These are phyloP conservation scores for Drosophila kikkawai DNA, from an alignment of 1,140 invertebrate genomes.

Conservation along the genomic window DNA sequence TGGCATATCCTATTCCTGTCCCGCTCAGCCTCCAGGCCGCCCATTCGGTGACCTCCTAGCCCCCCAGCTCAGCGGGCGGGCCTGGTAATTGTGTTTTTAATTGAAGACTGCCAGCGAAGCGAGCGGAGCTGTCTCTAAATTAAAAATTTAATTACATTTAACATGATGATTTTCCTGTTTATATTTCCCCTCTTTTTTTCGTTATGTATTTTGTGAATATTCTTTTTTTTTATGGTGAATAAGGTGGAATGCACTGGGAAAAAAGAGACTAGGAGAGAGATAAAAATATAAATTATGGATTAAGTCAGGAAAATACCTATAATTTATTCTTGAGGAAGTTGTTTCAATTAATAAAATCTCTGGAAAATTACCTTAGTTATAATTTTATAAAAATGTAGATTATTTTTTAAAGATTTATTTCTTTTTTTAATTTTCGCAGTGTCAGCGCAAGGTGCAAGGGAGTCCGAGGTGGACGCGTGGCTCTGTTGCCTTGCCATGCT, in stretches of 20 bases:
- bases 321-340: too few relatives aligned
- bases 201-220: constrained; percentile 21
- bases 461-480: neutral
- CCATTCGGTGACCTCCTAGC: constrained; percentile 12
- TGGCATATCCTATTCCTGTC: constrained; percentile 80
- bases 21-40: constrained; percentile 8
- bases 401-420: neutral
- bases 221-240: constrained; percentile 10
- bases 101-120: constrained; percentile 74
- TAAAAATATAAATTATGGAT: neutral
- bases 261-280: neutral
- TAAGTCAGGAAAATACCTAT: too few relatives aligned
- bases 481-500: constrained; percentile 35
- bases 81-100: constrained; percentile 79
- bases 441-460: neutral
- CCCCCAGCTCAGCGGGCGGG: constrained; percentile 48
- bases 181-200: constrained; percentile 26
- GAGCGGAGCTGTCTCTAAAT: constrained; percentile 63
- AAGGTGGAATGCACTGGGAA: constrained; percentile 4
- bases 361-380: too few relatives aligned
- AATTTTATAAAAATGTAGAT: neutral
- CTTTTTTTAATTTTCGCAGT: neutral
- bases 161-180: constrained; percentile 70
- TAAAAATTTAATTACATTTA: constrained; percentile 84
- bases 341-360: too few relatives aligned